Evolutionary conservation across 2,888 invertebrate genomes (phyloP), one percentile per base, ranked within the genome.

Genomic region (Eupithecia inturbata): DNA sequence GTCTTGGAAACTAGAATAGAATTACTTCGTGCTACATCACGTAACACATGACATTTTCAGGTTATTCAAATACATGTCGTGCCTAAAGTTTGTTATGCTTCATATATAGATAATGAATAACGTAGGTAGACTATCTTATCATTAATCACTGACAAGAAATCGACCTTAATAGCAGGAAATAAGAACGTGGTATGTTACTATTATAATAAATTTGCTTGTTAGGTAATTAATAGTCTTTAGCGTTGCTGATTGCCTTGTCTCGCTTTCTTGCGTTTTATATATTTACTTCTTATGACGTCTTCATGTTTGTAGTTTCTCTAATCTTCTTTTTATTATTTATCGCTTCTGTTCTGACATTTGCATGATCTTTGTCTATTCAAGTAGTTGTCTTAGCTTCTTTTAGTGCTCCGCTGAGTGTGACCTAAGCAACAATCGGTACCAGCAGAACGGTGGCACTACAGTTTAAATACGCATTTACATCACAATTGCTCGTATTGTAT

Each of bases 401-500:
- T 63, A 63, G 63, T 67, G 19, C 31, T 73, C 36, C 33, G 66
- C 66, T 71, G 67, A 68, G 70, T 75, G 67, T 73, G 67, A 68
- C 75, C 71, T 74, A 66, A 70, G 57, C 80, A 85, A 87, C 88
- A 89, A 89, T 88, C 84, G 86, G 89, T 89, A 86, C 89, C 87
- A 88, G 75, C 82, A 79, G 74, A 81, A 84, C 85, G 85, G 82
- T 84, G 87, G 88, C 84, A 88, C 88, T 84, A 83, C 87, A 87
- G 86, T 82, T 86, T 87, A 83, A 89, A 86, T 88, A 86, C 84
- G 83, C 87, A 91, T 92, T 91, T 87, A 88, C 90, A 92, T 92
- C 85, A 93, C 92, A 91, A 92, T 92, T 88, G 91, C 87, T 88
- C 81, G 88, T 87, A 89, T 89, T 90, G 91, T 91, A 83, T 83